A percentile compares a stretch with the other conserved stretches of the same genome.
phyloP scores from a whole-genome alignment of 1,140 invertebrate genomes.

The Manduca sexta region DNA sequence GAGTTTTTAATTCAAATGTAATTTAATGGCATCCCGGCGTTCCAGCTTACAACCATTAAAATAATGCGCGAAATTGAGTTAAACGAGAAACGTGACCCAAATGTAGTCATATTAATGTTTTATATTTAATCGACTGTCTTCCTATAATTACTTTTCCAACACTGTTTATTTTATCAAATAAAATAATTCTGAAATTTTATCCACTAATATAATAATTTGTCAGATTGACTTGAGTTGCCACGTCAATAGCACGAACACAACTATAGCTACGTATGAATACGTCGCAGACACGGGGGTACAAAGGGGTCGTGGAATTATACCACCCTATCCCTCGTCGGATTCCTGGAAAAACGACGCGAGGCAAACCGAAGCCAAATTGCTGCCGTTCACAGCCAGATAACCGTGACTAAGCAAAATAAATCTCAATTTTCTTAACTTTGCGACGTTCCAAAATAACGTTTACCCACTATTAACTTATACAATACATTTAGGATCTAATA shows the following conservation, averaged over 20 bases:
- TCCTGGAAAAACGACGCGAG: slow-evolving; percentile 27
- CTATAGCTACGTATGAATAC: neutral
- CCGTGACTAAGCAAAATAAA: slow-evolving; percentile 6
- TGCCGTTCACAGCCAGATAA: slow-evolving; percentile 1
- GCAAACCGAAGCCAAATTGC: slow-evolving; percentile 9
- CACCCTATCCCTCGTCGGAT: slow-evolving; percentile 31
- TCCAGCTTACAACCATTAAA: too few species aligned
- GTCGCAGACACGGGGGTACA: slow-evolving; percentile 12
- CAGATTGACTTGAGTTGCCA: neutral
- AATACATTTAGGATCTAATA: too few species aligned
- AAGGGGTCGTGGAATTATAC: slow-evolving; percentile 35
- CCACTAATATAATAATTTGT: neutral
- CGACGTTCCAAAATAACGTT: too few species aligned
- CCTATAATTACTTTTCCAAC: too few species aligned
- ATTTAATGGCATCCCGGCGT: neutral
- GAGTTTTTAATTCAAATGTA: neutral
- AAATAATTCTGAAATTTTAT: too few species aligned
- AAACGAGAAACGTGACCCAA: too few species aligned
- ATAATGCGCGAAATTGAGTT: too few species aligned
- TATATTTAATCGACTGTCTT: too few species aligned
- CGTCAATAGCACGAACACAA: neutral
- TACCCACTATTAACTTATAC: too few species aligned
- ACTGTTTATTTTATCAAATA: too few species aligned
- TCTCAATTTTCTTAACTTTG: slow-evolving; percentile 4
- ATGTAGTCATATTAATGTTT: too few species aligned